Evolutionary conservation across 2,113 vertebrate genomes (phyloP).

Genomic region (Tauraco erythrolophus): DNA sequence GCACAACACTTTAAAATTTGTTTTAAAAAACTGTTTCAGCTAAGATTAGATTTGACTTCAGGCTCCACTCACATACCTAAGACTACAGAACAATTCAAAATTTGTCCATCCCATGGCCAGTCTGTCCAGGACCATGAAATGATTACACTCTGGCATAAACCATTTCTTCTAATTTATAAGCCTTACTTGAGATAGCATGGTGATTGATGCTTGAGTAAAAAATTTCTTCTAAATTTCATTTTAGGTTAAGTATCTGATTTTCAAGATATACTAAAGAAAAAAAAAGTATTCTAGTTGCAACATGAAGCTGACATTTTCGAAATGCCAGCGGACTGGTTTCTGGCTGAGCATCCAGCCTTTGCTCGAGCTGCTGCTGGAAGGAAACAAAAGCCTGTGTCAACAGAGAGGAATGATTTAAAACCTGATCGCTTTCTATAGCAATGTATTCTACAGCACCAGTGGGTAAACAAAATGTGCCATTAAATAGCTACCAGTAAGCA

Average conservation of each 20-base stretch:
- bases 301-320: not conserved
- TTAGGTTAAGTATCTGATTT: not conserved
- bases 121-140: not conserved
- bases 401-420: not conserved
- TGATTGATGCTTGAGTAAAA: not conserved
- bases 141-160: not conserved
- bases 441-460: not conserved
- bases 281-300: not conserved
- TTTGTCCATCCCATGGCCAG: not conserved
- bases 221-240: not conserved
- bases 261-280: not conserved
- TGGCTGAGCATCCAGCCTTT: not conserved
- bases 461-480: not conserved
- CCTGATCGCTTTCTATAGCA: rapidly evolving
- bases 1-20: not conserved
- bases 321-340: not conserved
- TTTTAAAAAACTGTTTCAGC: not conserved
- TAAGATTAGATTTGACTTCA: not conserved
- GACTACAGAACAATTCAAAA: not conserved
- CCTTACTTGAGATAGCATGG: not conserved
- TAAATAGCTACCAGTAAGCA: not conserved
- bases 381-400: not conserved
- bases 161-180: not conserved
- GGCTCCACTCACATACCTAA: not conserved
- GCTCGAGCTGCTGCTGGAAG: not conserved